Evolutionary conservation across 2,888 invertebrate genomes (phyloP).

Genomic region (Dione vanillae): DNA sequence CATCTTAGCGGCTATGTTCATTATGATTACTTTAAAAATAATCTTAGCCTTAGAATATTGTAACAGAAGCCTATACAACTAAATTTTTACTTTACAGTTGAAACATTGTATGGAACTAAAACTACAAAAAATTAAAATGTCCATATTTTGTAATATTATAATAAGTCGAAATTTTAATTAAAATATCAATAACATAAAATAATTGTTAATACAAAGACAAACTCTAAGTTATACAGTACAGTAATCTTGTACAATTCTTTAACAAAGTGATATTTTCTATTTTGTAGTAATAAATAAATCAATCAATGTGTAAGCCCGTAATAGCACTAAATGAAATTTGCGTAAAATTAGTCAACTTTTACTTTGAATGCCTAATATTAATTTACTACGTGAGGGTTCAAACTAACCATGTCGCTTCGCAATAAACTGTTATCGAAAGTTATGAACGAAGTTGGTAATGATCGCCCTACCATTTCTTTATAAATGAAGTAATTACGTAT

Average conservation of each 20-base stretch:
- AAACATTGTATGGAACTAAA: neutral
- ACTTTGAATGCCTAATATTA: constrained; percentile 74
- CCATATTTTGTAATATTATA: no score
- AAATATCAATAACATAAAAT: neutral
- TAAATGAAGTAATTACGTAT: constrained; percentile 74
- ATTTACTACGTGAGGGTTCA: constrained; percentile 78
- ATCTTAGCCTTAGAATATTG: no score
- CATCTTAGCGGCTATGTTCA: constrained; percentile 44
- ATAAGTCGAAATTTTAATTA: no score
- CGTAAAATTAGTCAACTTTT: constrained; percentile 80
- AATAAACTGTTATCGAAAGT: constrained; percentile 74
- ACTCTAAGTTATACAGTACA: neutral
- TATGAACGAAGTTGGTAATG: constrained; percentile 66
- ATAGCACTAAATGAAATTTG: constrained; percentile 78
- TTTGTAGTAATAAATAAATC: constrained; percentile 17
- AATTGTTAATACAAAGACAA: neutral
- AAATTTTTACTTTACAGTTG: neutral
- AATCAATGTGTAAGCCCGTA: constrained; percentile 49
- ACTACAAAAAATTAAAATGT: no score
- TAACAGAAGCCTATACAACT: neutral
- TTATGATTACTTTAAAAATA: neutral
- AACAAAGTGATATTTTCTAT: neutral
- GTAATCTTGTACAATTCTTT: neutral
- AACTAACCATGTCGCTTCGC: constrained; percentile 80
- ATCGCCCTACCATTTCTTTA: constrained; percentile 58